Base-by-base conservation (phyloP, 2,797 vertebrate genomes). In the Sebastolobus alascanus region DNA sequence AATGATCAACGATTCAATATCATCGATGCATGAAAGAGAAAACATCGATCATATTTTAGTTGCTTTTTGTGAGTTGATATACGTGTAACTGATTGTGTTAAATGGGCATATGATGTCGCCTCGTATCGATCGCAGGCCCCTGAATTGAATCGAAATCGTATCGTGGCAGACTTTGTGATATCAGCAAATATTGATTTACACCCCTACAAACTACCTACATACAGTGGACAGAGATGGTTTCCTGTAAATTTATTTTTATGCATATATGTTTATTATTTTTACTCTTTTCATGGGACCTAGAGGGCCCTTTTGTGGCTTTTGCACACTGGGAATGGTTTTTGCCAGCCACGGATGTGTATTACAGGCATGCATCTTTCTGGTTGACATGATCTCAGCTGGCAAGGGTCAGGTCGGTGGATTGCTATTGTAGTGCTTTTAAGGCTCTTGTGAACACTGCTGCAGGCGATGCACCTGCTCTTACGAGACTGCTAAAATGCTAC, bases 321-420 rank as follows among this genome's bases (percentile, higher is more conserved):
- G 25, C 5, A n/a, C 9, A 52, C 9, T 73, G 58, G 10, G 12
- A 73, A 52, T 29, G 4, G 37, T 27, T 27, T 68, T 56, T n/a
- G 37, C n/a, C 63, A 65, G 16, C 12, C 56, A 46, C 7, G 58
- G 2, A 43, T 54, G 38, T 46, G 54, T 40, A n/a, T 38, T n/a
- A 31, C 25, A 3, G 29, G 3, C 5, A 40, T 70, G 37, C 3
- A 22, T 29, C 11, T 66, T 64, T 77, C 29, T 27, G 35, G 73
- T 20, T 82, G 72, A 80, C 52, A 14, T 63, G 58, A 68, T 22
- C 67, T 83, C 68, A 86, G 81, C 35, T 81, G 72, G 55, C 43
- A 63, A 7, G 35, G 68, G 60, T 73, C 66, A 64, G 8, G 33
- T 31, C 58, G 50, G 37, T 73, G 29, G 55, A 73, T 64, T 58